A percentile compares a stretch with the other conserved stretches of the same genome.
These are phyloP conservation scores for Chrysolina americana DNA, from an alignment of 2,888 invertebrate genomes.

Conservation along the genomic window DNA sequence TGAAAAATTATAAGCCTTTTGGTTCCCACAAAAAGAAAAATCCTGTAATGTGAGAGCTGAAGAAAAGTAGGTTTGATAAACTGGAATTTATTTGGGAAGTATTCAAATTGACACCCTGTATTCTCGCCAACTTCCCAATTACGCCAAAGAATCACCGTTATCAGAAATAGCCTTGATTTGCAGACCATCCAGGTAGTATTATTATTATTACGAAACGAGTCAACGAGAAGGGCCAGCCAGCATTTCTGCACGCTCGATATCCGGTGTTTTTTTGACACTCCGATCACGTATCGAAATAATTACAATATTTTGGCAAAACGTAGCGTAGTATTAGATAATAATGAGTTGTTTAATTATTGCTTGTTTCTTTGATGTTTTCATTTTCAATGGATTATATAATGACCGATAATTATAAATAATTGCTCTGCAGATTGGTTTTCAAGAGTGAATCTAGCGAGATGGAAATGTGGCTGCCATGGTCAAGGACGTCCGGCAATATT, in stretches of 20 bases:
- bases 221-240: not conserved
- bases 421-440: constrained; percentile 16
- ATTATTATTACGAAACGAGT: not conserved
- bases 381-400: constrained; percentile 19
- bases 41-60: too few relatives aligned
- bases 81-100: too few relatives aligned
- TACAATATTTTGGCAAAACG: constrained; percentile 23
- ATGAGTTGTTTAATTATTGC: constrained; percentile 21
- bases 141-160: too few relatives aligned
- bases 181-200: too few relatives aligned
- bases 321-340: constrained; percentile 18
- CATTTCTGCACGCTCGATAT: not conserved
- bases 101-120: too few relatives aligned
- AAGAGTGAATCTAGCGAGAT: constrained; percentile 1
- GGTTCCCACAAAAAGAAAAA: too few relatives aligned
- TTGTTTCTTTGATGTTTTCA: constrained; percentile 15
- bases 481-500: constrained; percentile 6
- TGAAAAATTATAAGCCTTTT: too few relatives aligned
- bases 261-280: constrained; percentile 8
- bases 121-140: too few relatives aligned
- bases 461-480: not conserved
- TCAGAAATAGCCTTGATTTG: not conserved
- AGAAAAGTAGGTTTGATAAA: too few relatives aligned
- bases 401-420: constrained; percentile 11
- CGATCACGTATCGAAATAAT: not conserved